A percentile compares a stretch with the other conserved stretches of the same genome.
Evolutionary conservation across 2,888 invertebrate genomes (phyloP).

Genomic region (Polydrusus tereticollis): DNA sequence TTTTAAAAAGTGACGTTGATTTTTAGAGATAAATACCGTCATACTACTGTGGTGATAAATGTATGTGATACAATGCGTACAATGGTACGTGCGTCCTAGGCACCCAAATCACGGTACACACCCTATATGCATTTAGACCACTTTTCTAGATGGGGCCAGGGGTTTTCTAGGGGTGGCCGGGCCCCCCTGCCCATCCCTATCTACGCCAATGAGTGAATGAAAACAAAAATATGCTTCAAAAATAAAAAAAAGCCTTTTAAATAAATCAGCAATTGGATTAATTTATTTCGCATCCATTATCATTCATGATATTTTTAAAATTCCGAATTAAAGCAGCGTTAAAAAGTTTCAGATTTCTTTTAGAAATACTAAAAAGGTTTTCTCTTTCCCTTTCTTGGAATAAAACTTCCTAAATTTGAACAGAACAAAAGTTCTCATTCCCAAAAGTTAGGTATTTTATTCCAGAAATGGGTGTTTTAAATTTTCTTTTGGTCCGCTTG

Average conservation of each 20-base stretch:
- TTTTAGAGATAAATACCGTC: too few species aligned
- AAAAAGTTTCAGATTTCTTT: conserved; percentile 10
- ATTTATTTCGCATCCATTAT: neutral
- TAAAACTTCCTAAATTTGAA: conserved; percentile 12
- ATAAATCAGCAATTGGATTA: neutral
- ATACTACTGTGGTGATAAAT: too few species aligned
- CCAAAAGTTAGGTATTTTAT: conserved; percentile 6
- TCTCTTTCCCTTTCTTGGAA: conserved; percentile 8
- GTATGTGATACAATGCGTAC: too few species aligned
- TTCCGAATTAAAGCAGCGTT: conserved; percentile 7
- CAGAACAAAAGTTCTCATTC: conserved; percentile 1
- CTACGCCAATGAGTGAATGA: neutral
- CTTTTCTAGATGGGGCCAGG: too few species aligned
- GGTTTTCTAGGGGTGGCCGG: too few species aligned
- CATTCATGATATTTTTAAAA: conserved; percentile 12
- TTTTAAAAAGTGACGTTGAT: too few species aligned
- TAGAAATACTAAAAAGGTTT: conserved; percentile 6
- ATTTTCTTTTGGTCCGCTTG: neutral
- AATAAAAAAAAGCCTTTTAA: neutral
- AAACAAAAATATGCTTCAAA: neutral
- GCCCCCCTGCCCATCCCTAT: too few species aligned
- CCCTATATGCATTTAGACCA: too few species aligned
- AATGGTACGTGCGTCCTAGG: too few species aligned
- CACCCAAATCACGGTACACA: too few species aligned
- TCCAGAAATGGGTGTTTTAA: neutral